phyloP scores from a whole-genome alignment of 2,888 invertebrate genomes.

The Drosophila peninsularis region DNA sequence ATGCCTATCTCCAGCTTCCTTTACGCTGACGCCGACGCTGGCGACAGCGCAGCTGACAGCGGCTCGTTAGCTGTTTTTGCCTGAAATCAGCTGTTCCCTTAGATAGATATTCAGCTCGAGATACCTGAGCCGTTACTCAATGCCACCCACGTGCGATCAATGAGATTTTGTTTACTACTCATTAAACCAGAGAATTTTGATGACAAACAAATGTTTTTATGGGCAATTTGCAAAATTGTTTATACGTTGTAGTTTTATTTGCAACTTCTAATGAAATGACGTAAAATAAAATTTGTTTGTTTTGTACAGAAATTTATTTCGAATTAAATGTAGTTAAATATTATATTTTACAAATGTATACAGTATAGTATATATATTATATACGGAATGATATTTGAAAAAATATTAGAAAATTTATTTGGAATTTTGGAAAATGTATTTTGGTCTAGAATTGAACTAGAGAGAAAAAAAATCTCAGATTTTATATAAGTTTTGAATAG shows the following conservation, averaged over 20 bases:
- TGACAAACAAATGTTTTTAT: conserved; percentile 36
- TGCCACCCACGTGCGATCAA: conserved; percentile 48
- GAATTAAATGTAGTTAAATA: no score
- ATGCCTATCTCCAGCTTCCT: conserved; percentile 50
- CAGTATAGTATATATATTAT: no score
- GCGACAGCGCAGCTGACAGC: conserved; percentile 17
- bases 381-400: no score
- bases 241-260: not conserved
- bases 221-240: not conserved
- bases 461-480: no score
- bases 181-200: conserved; percentile 37
- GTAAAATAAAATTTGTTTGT: no score
- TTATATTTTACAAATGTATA: no score
- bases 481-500: no score
- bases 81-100: conserved; percentile 29
- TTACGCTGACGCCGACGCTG: conserved; percentile 3
- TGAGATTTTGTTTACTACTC: conserved; percentile 18
- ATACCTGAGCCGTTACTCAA: conserved; percentile 19
- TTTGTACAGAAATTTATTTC: no score
- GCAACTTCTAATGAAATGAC: no score
- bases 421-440: no score
- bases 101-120: conserved; percentile 3
- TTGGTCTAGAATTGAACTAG: no score
- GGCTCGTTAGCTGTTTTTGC: conserved; percentile 14
- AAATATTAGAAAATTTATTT: no score